Percentiles rank a stretch among this genome's conserved stretches.
Evolutionary conservation across 2,797 vertebrate genomes (phyloP).

Genomic region (Bufotes viridis): DNA sequence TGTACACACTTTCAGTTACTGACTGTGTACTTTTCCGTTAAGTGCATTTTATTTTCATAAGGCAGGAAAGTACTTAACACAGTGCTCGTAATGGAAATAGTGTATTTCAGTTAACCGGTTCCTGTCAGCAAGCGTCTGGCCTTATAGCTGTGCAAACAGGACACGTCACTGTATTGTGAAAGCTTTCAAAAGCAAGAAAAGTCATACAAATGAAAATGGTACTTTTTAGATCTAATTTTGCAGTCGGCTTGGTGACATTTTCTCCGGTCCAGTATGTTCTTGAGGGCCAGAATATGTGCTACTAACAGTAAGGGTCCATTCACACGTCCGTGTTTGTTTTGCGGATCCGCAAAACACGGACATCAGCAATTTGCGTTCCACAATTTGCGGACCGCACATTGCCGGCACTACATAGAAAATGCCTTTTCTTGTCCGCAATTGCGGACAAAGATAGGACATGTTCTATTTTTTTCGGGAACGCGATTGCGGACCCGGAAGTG

Average conservation of each 20-base stretch:
- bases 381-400: too few relatives aligned
- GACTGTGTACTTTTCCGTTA: conserved; percentile 37
- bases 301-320: too few relatives aligned
- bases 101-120: neutral
- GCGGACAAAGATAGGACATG: too few relatives aligned
- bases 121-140: neutral
- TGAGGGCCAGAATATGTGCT: too few relatives aligned
- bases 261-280: too few relatives aligned
- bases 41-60: conserved; percentile 2
- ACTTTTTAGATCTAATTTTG: neutral
- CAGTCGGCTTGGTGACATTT: neutral
- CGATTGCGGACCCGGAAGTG: too few relatives aligned
- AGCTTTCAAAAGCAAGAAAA: neutral
- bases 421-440: too few relatives aligned
- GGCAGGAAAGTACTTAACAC: conserved; percentile 23
- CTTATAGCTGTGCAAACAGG: neutral
- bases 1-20: neutral
- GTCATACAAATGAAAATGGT: neutral
- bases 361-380: too few relatives aligned
- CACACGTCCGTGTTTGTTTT: too few relatives aligned
- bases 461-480: too few relatives aligned
- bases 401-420: too few relatives aligned
- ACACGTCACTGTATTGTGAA: neutral
- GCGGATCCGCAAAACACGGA: too few relatives aligned
- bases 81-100: neutral